Percentiles rank a stretch among this genome's conserved stretches.
Conservation (phyloP, 2,797 vertebrate species). For the Acestrorhynchus altus region DNA sequence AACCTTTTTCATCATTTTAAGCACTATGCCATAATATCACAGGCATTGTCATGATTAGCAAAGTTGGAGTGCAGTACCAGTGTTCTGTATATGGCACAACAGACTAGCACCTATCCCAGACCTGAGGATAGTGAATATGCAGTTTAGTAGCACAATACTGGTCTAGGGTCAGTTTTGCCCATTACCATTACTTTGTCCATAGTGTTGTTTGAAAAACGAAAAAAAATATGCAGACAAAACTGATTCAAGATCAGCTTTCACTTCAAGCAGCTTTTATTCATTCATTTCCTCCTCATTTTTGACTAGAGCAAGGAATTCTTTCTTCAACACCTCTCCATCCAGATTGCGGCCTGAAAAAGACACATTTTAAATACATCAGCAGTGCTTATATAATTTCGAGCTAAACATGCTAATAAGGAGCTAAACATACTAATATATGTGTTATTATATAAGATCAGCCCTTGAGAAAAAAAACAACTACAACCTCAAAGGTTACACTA, state of each 20-base stretch:
- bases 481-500: neutral
- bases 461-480: neutral
- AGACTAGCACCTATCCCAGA: neutral
- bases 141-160: neutral
- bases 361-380: no score
- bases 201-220: neutral
- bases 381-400: neutral
- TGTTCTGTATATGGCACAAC: neutral
- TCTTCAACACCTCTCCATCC: constrained; percentile 86
- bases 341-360: constrained; percentile 87
- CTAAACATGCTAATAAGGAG: no score
- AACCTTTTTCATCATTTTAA: neutral
- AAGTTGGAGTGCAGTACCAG: neutral
- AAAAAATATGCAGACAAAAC: neutral
- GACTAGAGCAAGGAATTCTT: constrained; percentile 81
- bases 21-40: neutral
- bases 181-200: neutral
- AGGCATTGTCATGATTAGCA: neutral
- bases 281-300: constrained; percentile 23
- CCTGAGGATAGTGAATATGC: neutral
- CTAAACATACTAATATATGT: neutral
- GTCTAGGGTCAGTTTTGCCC: neutral
- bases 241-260: neutral
- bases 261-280: neutral
- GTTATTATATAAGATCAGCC: neutral